A percentile compares a stretch with the other conserved stretches of the same genome.
phyloP scores from a whole-genome alignment of 2,113 vertebrate genomes.

The Centropristis striata region DNA sequence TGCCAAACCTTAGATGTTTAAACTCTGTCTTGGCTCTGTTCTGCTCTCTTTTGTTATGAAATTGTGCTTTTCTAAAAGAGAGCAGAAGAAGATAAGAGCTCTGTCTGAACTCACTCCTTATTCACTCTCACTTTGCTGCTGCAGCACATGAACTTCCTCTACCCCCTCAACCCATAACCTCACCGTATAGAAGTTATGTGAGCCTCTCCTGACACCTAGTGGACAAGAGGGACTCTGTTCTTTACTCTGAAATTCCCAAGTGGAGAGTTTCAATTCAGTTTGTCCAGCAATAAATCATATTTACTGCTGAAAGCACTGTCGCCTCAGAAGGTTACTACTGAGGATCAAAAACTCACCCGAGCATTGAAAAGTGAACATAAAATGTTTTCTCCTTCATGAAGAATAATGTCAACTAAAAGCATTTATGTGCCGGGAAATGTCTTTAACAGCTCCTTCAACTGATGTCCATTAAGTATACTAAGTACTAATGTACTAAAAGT shows the following conservation, averaged over 20 bases:
- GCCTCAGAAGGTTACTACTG: neutral
- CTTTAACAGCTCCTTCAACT: neutral
- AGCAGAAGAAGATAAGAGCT: neutral
- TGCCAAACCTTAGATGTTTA: conserved; percentile 16
- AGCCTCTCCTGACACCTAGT: conserved; percentile 63
- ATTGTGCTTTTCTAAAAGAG: neutral
- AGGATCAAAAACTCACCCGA: neutral
- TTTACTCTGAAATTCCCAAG: neutral
- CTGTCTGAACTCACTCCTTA: neutral
- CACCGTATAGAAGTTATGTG: neutral
- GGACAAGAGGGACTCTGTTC: conserved; percentile 15
- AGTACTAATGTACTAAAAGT: no score
- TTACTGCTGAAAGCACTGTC: neutral
- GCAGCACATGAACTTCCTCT: neutral
- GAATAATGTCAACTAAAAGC: neutral
- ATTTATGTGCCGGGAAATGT: neutral
- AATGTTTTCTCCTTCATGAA: neutral
- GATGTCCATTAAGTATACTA: neutral
- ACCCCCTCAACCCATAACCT: neutral
- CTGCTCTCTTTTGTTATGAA: neutral
- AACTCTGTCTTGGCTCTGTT: neutral
- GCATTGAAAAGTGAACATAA: neutral
- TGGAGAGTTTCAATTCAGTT: neutral
- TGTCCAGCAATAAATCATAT: neutral
- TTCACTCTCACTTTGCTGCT: neutral